Conservation (phyloP, 2,888 invertebrate species). For the Steinernema scapterisci region DNA sequence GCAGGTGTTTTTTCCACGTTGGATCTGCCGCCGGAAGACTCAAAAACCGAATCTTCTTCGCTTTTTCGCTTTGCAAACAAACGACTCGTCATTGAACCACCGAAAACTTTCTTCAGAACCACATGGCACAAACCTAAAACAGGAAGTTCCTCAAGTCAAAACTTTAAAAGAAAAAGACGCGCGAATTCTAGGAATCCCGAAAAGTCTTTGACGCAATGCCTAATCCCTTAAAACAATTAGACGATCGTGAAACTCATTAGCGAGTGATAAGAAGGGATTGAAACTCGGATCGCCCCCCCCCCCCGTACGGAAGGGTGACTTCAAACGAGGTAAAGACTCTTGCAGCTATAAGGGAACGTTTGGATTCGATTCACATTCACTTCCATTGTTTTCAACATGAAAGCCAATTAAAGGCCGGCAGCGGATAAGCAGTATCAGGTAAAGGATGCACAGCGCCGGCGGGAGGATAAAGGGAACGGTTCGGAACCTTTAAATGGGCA, state of each 20-base stretch:
- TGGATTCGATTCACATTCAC: no score
- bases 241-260: background rate
- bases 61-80: background rate
- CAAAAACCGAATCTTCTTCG: background rate
- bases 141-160: no score
- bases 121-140: no score
- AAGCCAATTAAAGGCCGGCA: background rate
- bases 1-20: background rate
- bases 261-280: conserved; percentile 5
- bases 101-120: background rate
- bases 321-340: no score
- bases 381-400: background rate
- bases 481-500: background rate
- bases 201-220: no score
- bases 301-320: background rate
- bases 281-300: background rate
- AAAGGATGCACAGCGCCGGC: no score
- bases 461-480: background rate
- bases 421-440: background rate
- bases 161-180: no score
- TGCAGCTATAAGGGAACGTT: no score
- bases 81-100: background rate
- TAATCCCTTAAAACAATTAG: conserved; percentile 9
- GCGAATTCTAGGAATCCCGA: no score
- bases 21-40: background rate